Percentiles rank a stretch among this genome's conserved stretches.
These are phyloP conservation scores for Procambarus clarkii DNA, from an alignment of 1,140 invertebrate species.

Conservation along the genomic window DNA sequence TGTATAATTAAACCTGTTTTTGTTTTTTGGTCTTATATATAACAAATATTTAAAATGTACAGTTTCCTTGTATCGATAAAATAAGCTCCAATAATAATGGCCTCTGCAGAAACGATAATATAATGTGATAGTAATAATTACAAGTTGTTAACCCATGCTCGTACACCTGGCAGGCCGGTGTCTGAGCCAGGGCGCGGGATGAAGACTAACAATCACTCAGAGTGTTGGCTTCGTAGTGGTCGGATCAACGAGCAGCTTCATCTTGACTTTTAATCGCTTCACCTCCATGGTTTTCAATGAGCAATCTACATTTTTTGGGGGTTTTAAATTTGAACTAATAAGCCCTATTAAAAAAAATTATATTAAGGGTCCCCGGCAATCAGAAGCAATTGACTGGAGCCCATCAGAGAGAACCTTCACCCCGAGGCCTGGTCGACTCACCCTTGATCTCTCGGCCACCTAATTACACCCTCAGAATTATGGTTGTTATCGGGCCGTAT, in stretches of 20 bases:
- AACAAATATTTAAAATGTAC: not conserved
- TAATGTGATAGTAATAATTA: not conserved
- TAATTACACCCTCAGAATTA: constrained; percentile 58
- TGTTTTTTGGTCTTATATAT: not conserved
- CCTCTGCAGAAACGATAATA: not conserved
- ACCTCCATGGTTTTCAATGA: no score
- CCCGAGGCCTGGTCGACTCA: constrained; percentile 23
- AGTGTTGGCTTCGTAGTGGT: not conserved
- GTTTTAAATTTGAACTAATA: no score
- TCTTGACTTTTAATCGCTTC: no score
- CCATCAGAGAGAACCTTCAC: not conserved
- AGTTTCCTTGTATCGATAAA: no score
- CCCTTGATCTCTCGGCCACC: constrained; percentile 39
- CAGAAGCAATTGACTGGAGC: no score
- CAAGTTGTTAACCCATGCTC: not conserved
- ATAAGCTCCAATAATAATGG: no score
- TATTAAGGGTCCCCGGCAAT: no score
- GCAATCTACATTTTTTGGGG: no score
- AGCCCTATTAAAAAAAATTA: no score
- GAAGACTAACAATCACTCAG: constrained; percentile 10
- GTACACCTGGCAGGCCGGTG: constrained; percentile 33
- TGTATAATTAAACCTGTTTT: not conserved
- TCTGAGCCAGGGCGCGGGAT: constrained; percentile 11
- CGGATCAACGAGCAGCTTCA: not conserved
- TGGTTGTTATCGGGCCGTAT: constrained; percentile 62